Evolutionary conservation across 2,888 invertebrate genomes (phyloP).

Genomic region (Leistus spinibarbis): DNA sequence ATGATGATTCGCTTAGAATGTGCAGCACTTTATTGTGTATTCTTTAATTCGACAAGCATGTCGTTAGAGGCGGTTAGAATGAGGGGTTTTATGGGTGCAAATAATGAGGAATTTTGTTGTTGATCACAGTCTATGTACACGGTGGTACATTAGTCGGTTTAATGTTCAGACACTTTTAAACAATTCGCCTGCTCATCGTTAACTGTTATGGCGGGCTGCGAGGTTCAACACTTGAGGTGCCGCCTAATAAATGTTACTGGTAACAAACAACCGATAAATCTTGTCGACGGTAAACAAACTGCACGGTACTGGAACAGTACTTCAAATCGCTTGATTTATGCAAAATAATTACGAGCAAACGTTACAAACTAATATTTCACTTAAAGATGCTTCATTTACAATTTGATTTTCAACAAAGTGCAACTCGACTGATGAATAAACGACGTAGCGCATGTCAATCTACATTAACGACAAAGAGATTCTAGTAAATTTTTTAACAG

Average conservation of each 20-base stretch:
- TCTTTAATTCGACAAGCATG: neutral
- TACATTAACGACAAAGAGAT: neutral
- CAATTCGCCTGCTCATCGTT: conserved; percentile 20
- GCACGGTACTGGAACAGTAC: neutral
- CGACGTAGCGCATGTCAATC: neutral
- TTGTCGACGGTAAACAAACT: conserved; percentile 10
- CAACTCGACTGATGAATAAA: conserved; percentile 6
- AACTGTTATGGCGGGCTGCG: conserved; percentile 11
- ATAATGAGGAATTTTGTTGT: neutral
- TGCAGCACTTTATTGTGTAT: neutral
- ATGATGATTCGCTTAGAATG: conserved; percentile 11
- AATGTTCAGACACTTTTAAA: conserved; percentile 22
- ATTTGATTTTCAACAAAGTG: neutral
- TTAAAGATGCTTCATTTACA: neutral
- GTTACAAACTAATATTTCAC: conserved; percentile 1
- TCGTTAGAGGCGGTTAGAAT: neutral
- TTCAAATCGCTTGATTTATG: neutral
- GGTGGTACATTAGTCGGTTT: conserved; percentile 10
- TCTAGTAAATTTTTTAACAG: neutral
- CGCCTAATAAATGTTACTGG: conserved; percentile 30
- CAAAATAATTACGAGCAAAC: neutral
- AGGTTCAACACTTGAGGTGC: conserved; percentile 23
- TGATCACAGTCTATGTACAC: conserved; percentile 3
- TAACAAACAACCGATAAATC: conserved; percentile 37
- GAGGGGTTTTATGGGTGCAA: neutral